These are phyloP conservation scores for Tragelaphus buxtoni DNA, from an alignment of 2,113 vertebrate species.

Conservation along the genomic window DNA sequence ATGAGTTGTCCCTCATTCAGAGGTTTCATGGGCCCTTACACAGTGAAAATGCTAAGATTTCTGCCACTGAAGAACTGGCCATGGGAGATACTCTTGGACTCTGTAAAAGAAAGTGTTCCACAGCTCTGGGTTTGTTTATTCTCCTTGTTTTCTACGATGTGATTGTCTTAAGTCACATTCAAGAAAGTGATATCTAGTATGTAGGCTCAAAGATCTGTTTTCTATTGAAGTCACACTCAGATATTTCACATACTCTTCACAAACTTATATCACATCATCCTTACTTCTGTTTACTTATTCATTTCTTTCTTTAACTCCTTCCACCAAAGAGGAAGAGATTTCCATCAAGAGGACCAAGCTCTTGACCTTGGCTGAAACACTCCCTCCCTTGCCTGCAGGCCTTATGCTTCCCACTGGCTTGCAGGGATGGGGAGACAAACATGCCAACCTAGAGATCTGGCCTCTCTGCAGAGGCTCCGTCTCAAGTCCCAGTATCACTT, in stretches of 20 bases:
- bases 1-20: slow-evolving; percentile 63
- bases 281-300: neutral
- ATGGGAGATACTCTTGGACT: slow-evolving; percentile 48
- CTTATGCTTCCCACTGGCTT: neutral
- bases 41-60: slow-evolving; percentile 66
- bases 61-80: slow-evolving; percentile 38
- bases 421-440: neutral
- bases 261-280: neutral
- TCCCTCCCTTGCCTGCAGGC: neutral
- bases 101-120: neutral
- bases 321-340: neutral
- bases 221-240: neutral
- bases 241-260: neutral
- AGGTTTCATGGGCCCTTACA: slow-evolving; percentile 70
- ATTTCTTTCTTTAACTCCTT: neutral
- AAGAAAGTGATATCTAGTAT: neutral
- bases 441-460: neutral
- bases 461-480: neutral
- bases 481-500: neutral
- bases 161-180: neutral
- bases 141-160: neutral
- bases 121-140: neutral
- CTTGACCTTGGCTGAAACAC: neutral
- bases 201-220: neutral
- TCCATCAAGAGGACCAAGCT: neutral